phyloP scores from a whole-genome alignment of 2,888 invertebrate genomes.

The Parnassius apollo region DNA sequence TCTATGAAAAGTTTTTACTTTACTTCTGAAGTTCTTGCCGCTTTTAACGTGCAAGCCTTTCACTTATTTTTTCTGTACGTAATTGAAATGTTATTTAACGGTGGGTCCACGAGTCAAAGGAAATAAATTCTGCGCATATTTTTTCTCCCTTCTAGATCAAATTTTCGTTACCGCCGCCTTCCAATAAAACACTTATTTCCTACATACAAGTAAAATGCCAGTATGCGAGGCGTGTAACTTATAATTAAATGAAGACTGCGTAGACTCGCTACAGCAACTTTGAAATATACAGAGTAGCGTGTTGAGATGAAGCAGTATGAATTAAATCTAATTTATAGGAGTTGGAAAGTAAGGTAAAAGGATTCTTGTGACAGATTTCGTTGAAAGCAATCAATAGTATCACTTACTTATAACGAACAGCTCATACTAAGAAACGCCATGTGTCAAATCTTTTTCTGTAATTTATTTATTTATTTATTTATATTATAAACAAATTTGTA shows the following conservation, averaged over 20 bases:
- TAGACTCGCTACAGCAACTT: neutral
- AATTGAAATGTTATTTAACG: slow-evolving; percentile 8
- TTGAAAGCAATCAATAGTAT: too few relatives aligned
- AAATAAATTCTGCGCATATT: slow-evolving; percentile 3
- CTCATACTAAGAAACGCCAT: too few relatives aligned
- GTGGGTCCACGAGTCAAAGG: neutral
- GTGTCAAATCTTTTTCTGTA: too few relatives aligned
- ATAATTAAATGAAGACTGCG: neutral
- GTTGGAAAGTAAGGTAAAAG: too few relatives aligned
- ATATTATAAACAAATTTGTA: too few relatives aligned
- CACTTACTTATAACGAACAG: too few relatives aligned
- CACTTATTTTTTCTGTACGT: slow-evolving; percentile 8
- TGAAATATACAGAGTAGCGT: neutral
- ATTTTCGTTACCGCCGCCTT: slow-evolving; percentile 3
- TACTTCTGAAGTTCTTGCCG: neutral
- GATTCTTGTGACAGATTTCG: too few relatives aligned
- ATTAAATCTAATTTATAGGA: too few relatives aligned
- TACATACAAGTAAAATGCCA: neutral
- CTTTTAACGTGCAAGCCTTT: neutral
- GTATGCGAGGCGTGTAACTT: neutral
- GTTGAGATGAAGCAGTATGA: too few relatives aligned
- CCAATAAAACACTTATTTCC: neutral
- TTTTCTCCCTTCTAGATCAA: neutral
- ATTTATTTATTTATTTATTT: too few relatives aligned
- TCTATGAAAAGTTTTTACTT: slow-evolving; percentile 1